A percentile compares a stretch with the other conserved stretches of the same genome.
Evolutionary conservation across 2,888 invertebrate species (phyloP).

Genomic region (Nebria brevicollis): DNA sequence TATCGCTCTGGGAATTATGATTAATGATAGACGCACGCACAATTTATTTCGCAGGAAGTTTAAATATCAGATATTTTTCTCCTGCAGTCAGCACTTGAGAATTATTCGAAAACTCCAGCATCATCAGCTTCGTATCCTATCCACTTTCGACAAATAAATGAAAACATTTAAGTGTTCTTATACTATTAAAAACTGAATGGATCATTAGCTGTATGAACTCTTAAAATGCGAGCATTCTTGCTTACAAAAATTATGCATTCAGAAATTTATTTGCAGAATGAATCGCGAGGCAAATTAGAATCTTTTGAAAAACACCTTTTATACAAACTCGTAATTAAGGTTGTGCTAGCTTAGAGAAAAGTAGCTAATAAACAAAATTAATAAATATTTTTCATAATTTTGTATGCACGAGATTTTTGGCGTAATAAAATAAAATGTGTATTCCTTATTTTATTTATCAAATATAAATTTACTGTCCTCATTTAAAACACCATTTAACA

Average conservation of each 20-base stretch:
- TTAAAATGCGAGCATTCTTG: no score
- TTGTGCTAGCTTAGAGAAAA: neutral
- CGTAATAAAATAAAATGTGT: no score
- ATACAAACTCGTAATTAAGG: neutral
- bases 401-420: no score
- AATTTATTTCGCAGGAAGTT: constrained; percentile 36
- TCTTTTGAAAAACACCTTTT: neutral
- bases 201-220: no score
- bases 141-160: neutral
- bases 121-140: no score
- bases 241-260: neutral
- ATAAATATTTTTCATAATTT: no score
- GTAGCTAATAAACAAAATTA: no score
- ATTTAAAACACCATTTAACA: neutral
- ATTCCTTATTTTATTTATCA: no score
- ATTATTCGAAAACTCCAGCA: no score
- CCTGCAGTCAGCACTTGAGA: no score
- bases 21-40: constrained; percentile 38
- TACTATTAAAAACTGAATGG: no score
- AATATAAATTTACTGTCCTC: neutral
- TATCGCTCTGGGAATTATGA: constrained; percentile 4
- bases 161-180: neutral
- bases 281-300: neutral
- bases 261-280: neutral
- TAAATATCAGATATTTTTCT: constrained; percentile 39